Conservation (phyloP, 2,888 invertebrate species). For the Cabera pusaria region DNA sequence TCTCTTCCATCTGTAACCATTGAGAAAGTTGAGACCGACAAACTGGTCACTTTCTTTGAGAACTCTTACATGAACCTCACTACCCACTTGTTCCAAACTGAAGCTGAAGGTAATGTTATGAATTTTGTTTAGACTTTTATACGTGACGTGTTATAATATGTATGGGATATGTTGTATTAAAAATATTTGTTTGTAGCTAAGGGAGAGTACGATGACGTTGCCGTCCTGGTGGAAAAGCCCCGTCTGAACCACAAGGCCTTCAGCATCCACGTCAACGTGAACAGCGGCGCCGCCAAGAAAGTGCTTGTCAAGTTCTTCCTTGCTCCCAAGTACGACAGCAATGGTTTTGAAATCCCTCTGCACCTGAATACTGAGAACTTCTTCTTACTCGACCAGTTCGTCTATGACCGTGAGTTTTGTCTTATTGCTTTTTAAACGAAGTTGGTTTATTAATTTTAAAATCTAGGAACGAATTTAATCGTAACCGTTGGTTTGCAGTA, state of each 20-base stretch:
- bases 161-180: too few relatives aligned
- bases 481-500: too few relatives aligned
- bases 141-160: too few relatives aligned
- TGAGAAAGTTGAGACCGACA: conserved; percentile 85
- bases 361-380: conserved; percentile 81
- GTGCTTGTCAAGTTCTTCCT: conserved; percentile 85
- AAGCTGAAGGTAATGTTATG: conserved; percentile 67
- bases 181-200: conserved; percentile 41
- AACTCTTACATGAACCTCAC: conserved; percentile 85
- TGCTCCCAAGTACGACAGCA: conserved; percentile 87
- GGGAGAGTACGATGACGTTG: conserved; percentile 46
- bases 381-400: conserved; percentile 83
- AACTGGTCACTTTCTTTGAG: conserved; percentile 87
- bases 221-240: conserved; percentile 84
- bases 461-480: too few relatives aligned
- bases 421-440: too few relatives aligned
- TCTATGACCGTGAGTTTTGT: conserved; percentile 68
- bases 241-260: conserved; percentile 89
- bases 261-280: conserved; percentile 83
- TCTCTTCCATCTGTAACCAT: conserved; percentile 84
- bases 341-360: conserved; percentile 76
- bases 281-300: conserved; percentile 77
- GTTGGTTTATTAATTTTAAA: too few relatives aligned
- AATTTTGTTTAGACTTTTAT: too few relatives aligned
- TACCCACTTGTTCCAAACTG: conserved; percentile 42